Percentiles rank a stretch among this genome's conserved stretches.
These are phyloP conservation scores for Bombyx mori DNA, from an alignment of 1,140 invertebrate species.

Conservation along the genomic window DNA sequence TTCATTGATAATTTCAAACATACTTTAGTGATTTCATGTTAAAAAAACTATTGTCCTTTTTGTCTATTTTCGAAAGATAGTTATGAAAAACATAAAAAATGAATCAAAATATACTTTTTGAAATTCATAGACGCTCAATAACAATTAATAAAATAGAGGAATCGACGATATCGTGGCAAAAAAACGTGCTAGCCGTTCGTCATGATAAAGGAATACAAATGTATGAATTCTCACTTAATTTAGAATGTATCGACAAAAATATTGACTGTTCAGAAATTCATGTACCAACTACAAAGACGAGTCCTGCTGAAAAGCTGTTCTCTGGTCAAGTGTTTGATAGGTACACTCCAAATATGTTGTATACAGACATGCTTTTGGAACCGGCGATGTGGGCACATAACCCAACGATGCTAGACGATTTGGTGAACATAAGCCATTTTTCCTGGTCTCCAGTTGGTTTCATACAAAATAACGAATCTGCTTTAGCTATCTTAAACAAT, in stretches of 20 bases:
- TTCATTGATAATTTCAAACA: too few species aligned
- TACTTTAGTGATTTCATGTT: too few species aligned
- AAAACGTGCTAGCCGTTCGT: constrained; percentile 27
- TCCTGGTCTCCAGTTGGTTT: constrained; percentile 39
- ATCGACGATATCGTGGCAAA: constrained; percentile 27
- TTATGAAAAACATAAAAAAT: constrained; percentile 7
- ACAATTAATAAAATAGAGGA: constrained; percentile 37
- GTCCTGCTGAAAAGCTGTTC: constrained; percentile 31
- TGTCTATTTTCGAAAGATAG: too few species aligned
- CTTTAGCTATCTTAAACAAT: constrained; percentile 44
- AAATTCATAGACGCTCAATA: constrained; percentile 35
- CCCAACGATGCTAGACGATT: constrained; percentile 28
- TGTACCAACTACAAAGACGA: constrained; percentile 26
- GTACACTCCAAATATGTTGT: constrained; percentile 36
- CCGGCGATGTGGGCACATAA: constrained; percentile 48
- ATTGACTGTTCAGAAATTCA: constrained; percentile 33
- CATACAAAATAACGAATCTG: constrained; percentile 24
- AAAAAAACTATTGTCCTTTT: too few species aligned
- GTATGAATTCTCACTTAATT: constrained; percentile 37
- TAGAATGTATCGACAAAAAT: constrained; percentile 39
- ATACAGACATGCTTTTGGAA: constrained; percentile 40
- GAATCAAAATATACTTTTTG: constrained; percentile 17
- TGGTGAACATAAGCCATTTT: constrained; percentile 24
- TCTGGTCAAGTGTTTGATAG: constrained; percentile 21
- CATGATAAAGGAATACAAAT: constrained; percentile 35